Conservation (phyloP, 2,113 vertebrate species). For the Eulemur rufifrons region DNA sequence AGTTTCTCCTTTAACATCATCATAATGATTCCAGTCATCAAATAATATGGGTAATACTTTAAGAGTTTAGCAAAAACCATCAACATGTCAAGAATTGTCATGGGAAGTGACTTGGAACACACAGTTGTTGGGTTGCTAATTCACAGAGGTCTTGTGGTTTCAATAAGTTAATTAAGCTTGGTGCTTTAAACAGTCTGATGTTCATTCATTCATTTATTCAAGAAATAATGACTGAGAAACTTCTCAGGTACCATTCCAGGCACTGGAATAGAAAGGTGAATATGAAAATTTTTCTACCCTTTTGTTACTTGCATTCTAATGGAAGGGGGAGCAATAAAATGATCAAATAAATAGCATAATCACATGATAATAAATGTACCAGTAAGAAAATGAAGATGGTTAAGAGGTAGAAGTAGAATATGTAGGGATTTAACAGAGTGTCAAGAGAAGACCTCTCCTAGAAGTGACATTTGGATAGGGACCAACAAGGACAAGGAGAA, state of each 20-base stretch:
- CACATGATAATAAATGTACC: background rate
- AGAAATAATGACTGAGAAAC: background rate
- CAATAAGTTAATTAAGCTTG: background rate
- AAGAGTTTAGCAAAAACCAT: background rate
- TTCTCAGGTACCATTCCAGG: background rate
- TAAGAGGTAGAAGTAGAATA: background rate
- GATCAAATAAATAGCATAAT: background rate
- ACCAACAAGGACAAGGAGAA: background rate
- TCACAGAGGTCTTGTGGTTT: background rate
- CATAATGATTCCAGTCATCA: background rate
- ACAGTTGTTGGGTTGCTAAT: background rate
- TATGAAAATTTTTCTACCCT: background rate
- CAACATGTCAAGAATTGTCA: background rate
- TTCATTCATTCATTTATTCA: conserved; percentile 20
- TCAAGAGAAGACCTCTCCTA: background rate
- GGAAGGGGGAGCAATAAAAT: background rate
- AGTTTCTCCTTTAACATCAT: background rate
- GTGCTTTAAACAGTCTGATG: background rate
- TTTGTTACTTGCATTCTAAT: background rate
- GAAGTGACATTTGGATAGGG: background rate
- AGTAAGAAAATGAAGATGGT: background rate
- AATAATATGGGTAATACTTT: background rate
- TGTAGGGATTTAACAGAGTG: background rate
- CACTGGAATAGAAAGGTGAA: background rate
- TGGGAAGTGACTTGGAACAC: background rate